A percentile compares a stretch with the other conserved stretches of the same genome.
Evolutionary conservation across 2,888 invertebrate genomes (phyloP).

Genomic region (Cryptocheilus praepositus): DNA sequence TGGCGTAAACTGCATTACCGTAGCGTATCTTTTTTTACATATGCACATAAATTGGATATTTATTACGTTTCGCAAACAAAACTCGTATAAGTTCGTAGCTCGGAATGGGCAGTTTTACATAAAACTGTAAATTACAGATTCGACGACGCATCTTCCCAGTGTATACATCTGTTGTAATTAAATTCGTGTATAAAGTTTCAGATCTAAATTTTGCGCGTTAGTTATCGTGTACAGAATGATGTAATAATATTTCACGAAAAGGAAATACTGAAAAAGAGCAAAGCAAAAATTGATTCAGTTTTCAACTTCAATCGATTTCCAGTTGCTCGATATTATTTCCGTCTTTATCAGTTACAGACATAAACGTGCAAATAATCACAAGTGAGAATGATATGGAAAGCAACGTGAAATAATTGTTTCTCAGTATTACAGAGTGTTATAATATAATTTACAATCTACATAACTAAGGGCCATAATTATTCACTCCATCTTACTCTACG

Average conservation of each 20-base stretch:
- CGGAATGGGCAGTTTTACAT: conserved; percentile 29
- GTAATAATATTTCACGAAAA: conserved; percentile 23
- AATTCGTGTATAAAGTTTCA: conserved; percentile 50
- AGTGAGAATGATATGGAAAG: no score
- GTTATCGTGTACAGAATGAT: conserved; percentile 62
- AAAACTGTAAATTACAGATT: conserved; percentile 25
- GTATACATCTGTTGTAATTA: conserved; percentile 43
- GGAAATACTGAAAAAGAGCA: conserved; percentile 1
- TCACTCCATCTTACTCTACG: conserved; percentile 1
- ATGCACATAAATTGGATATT: conserved; percentile 28
- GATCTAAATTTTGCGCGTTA: conserved; percentile 39
- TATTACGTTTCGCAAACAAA: conserved; percentile 17
- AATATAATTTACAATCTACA: conserved; percentile 15
- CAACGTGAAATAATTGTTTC: no score
- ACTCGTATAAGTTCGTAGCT: conserved; percentile 17
- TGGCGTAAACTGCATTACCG: conserved; percentile 10
- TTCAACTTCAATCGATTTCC: background rate
- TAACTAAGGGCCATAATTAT: conserved; percentile 12
- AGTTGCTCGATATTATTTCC: conserved; percentile 1
- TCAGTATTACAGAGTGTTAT: background rate
- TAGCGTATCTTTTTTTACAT: conserved; percentile 32
- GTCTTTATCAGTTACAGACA: background rate
- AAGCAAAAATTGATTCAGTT: no score
- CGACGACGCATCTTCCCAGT: conserved; percentile 36
- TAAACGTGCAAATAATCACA: conserved; percentile 1